phyloP scores from a whole-genome alignment of 2,888 invertebrate genomes.

The Caenorhabditis virilis region DNA sequence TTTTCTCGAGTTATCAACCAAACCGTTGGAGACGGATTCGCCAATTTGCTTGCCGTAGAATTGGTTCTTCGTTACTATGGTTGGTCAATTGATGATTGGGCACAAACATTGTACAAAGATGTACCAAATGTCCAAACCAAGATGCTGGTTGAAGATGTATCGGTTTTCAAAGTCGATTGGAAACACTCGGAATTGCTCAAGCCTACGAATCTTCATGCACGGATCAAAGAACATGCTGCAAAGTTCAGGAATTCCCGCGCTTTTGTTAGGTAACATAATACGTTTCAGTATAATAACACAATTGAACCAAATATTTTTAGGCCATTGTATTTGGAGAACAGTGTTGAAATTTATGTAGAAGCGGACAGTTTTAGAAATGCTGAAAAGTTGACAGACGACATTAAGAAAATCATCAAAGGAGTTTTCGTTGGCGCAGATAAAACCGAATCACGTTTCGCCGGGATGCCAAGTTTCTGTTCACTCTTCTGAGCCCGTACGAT shows the following conservation, averaged over 20 bases:
- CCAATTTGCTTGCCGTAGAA: conserved; percentile 92
- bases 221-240: conserved; percentile 78
- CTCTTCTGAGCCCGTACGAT: too few species aligned
- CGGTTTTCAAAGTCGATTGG: conserved; percentile 82
- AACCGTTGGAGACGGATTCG: conserved; percentile 88
- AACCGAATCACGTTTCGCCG: too few species aligned
- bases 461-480: too few species aligned
- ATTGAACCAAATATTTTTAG: conserved; percentile 70
- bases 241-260: conserved; percentile 79
- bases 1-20: conserved; percentile 61
- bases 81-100: conserved; percentile 83
- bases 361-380: conserved; percentile 69
- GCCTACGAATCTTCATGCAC: conserved; percentile 77
- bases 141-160: conserved; percentile 85
- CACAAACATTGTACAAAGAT: conserved; percentile 78
- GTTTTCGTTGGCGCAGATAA: too few species aligned
- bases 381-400: conserved; percentile 67
- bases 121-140: conserved; percentile 87
- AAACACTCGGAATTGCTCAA: conserved; percentile 83
- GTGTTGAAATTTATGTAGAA: conserved; percentile 94
- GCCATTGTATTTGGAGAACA: conserved; percentile 95
- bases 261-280: conserved; percentile 82
- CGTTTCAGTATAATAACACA: neutral
- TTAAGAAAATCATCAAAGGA: conserved; percentile 12
- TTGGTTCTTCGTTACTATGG: conserved; percentile 82